Base-by-base conservation (phyloP, 2,113 vertebrate species). In the Pteropus alecto region DNA sequence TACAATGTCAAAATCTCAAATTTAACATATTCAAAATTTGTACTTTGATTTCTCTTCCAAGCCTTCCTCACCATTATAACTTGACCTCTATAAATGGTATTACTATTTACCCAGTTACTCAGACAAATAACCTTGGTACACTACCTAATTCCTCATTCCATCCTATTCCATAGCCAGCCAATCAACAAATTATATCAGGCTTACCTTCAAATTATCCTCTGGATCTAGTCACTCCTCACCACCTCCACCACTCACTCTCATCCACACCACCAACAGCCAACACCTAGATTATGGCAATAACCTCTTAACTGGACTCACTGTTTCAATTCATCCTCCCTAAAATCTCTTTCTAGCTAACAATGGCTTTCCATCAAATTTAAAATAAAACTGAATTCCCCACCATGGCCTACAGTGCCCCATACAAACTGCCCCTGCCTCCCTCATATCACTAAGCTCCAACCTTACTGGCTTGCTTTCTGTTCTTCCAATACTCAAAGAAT, bases 241-340 rank as follows among this genome's bases (percentile, higher is more conserved):
- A 86, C 12, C 21, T 61, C 21, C 13, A 76, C 6, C 19, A 38
- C 22, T 73, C 19, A 67, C 1, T 43, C 19, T 76, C 12, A 18
- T 68, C n/a, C 63, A 58, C 2, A 78, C 35, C 28, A 65, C 38
- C 18, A 70, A 58, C n/a, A 74, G 48, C 12, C 18, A 78, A n/a
- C 13, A 93, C 7, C 22, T 35, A 6, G 9, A 67, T 15, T 87
- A 79, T 33, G 41, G 18, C 22, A 78, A 79, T 35, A 71, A 76
- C 22, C 28, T 61, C 22, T 74, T 46, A 86, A 61, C 54, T 35
- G 70, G 30, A 13, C 6, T 89, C n/a, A 33, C 12, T 46, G 1
- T 83, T 94, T 90, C 24, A 87, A 48, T 78, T 79, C n/a, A 65
- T 85, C 11, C 48, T 93, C 48, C 38, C 28, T 87, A 90, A 94